Conservation (phyloP, 92 coral and sea anemone species). For the Epizoanthus ramosus region DNA sequence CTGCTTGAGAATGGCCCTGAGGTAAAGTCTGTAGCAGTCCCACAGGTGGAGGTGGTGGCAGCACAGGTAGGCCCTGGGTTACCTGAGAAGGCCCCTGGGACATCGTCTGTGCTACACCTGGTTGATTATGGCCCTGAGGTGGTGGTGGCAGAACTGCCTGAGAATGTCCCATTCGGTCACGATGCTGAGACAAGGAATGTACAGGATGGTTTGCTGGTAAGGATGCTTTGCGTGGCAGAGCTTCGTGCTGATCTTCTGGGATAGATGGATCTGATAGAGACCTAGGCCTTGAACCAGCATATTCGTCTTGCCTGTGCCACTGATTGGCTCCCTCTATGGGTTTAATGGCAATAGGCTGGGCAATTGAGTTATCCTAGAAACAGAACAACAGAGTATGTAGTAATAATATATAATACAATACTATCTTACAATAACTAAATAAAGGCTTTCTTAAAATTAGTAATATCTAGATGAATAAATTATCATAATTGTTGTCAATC, state of each 20-base stretch:
- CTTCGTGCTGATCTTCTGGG: slow-evolving; percentile 53
- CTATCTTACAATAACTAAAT: no score
- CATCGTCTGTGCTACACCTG: background rate
- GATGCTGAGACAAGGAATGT: background rate
- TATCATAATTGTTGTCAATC: no score
- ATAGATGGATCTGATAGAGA: slow-evolving; percentile 78
- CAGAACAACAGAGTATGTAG: background rate
- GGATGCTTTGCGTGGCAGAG: slow-evolving; percentile 39
- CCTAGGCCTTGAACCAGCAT: slow-evolving; percentile 45
- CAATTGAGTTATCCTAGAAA: slow-evolving; percentile 2
- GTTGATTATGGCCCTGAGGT: slow-evolving; percentile 15
- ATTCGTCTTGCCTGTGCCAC: slow-evolving; percentile 21
- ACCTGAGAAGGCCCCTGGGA: slow-evolving; percentile 3
- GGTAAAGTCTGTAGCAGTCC: slow-evolving; percentile 20
- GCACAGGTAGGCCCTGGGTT: background rate
- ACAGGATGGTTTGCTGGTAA: slow-evolving; percentile 32
- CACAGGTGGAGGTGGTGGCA: slow-evolving; percentile 31
- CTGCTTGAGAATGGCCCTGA: no score
- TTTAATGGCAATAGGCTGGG: slow-evolving; percentile 49
- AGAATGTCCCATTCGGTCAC: background rate
- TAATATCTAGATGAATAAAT: no score
- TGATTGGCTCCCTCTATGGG: slow-evolving; percentile 20
- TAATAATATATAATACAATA: no score
- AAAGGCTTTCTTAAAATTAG: no score
- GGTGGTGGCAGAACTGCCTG: slow-evolving; percentile 15